Base-by-base conservation (phyloP, 2,797 vertebrate species). In the Myripristis jacobus region DNA sequence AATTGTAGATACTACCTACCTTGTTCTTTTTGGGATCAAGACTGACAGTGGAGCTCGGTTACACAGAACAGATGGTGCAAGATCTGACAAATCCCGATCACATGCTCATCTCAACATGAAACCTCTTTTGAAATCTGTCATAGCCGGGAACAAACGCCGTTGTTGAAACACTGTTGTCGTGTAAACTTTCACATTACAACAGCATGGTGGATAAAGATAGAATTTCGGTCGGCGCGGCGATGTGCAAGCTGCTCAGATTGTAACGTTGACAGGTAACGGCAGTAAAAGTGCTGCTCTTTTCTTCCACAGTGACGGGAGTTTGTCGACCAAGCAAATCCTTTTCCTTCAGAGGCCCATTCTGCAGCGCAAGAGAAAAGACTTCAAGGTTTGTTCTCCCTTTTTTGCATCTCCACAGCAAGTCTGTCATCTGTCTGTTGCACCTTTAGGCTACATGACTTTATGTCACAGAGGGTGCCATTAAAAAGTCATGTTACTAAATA, bases 241-340 rank as follows among this genome's bases (percentile, higher is more conserved):
- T 50, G 18, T 38, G 71, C 71, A 27, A 18, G 60, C 64, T 66
- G 38, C 55, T 80, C 66, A 66, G 21, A 74, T 76, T 60, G 18
- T 27, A 77, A 77, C 59, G n/a, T n/a, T 22, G 52, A 72, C 38
- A 52, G 65, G 63, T 75, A 68, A 72, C 63, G 10, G 60, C 67
- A 8, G 56, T 73, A 51, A 84, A 81, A 75, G 60, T 57, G 81
- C 66, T 69, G 56, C 72, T 81, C 22, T 91, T 85, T 92, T 94
- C 50, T 80, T 82, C 73, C 67, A 62, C 89, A 99, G 97, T 80
- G 97, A 99, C 60, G 97, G 97, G 51, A 96, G 94, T 83, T 88
- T 99, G 88, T 96, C 96, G 88, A 99, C 97, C 81, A 98, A 99
- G 94, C 97, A 99, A 89, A 96, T 99, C 82, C 95, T 99, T 77